phyloP scores from a whole-genome alignment of 2,113 vertebrate species.

The Scatophagus argus region DNA sequence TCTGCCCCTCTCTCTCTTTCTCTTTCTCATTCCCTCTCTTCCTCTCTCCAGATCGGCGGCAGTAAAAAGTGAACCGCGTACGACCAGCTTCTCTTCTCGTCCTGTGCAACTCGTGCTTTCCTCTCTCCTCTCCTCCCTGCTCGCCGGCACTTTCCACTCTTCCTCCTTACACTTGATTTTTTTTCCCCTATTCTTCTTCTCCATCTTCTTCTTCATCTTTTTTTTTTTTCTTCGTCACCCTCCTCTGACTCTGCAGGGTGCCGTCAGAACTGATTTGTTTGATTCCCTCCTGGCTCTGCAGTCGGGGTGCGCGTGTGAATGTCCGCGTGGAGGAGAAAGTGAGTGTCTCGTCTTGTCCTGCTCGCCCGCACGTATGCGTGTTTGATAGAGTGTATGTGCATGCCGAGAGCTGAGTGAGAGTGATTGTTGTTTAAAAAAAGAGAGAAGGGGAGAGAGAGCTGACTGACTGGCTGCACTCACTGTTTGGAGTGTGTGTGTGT shows the following conservation, averaged over 20 bases:
- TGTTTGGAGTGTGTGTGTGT: slow-evolving; percentile 30
- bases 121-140: slow-evolving; percentile 31
- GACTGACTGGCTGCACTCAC: slow-evolving; percentile 50
- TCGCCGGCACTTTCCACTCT: slow-evolving; percentile 54
- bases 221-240: slow-evolving; percentile 41
- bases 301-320: slow-evolving; percentile 63
- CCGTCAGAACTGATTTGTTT: slow-evolving; percentile 65
- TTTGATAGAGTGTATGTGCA: slow-evolving; percentile 39
- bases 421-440: slow-evolving; percentile 48
- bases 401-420: slow-evolving; percentile 38
- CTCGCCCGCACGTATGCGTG: slow-evolving; percentile 39
- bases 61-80: slow-evolving; percentile 69
- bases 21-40: slow-evolving; percentile 2
- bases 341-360: slow-evolving; percentile 70
- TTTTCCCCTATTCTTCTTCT: slow-evolving; percentile 57
- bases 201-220: slow-evolving; percentile 51
- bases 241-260: slow-evolving; percentile 58
- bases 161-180: slow-evolving; percentile 61
- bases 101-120: slow-evolving; percentile 53
- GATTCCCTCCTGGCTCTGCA: slow-evolving; percentile 58
- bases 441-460: slow-evolving; percentile 18
- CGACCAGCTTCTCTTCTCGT: slow-evolving; percentile 46
- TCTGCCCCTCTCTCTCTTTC: slow-evolving; percentile 17
- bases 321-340: slow-evolving; percentile 79
- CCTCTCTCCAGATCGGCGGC: slow-evolving; percentile 36